These are phyloP conservation scores for Spodoptera frugiperda DNA, from an alignment of 1,140 invertebrate genomes.

Conservation along the genomic window DNA sequence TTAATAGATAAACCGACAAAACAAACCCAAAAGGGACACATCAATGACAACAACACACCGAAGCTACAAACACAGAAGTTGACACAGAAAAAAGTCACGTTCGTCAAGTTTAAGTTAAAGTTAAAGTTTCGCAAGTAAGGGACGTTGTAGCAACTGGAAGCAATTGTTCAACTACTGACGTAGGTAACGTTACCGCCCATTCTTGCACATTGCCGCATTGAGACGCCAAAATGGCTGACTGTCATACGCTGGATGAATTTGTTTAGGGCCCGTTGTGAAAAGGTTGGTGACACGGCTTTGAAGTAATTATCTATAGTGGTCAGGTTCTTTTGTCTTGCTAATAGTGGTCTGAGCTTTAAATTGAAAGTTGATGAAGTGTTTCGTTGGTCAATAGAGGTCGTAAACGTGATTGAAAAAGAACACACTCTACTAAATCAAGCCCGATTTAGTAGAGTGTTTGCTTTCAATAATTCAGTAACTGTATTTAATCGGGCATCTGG, in stretches of 20 bases:
- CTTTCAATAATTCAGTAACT: too few species aligned
- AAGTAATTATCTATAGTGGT: background rate
- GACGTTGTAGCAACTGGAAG: conserved; percentile 8
- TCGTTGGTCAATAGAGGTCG: too few species aligned
- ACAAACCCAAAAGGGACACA: background rate
- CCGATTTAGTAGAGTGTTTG: too few species aligned
- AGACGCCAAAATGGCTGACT: conserved; percentile 1
- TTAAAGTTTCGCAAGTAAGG: conserved; percentile 22
- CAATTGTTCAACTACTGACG: conserved; percentile 11
- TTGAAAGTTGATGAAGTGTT: too few species aligned
- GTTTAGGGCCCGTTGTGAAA: background rate
- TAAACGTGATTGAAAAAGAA: too few species aligned
- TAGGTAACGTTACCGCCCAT: conserved; percentile 1
- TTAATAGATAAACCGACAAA: background rate
- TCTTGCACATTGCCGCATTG: conserved; percentile 24
- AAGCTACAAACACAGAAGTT: background rate
- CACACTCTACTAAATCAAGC: too few species aligned
- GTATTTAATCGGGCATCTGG: too few species aligned
- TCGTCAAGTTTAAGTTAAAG: background rate
- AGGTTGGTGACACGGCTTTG: background rate
- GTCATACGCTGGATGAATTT: conserved; percentile 2
- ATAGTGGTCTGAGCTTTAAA: background rate
- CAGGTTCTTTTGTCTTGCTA: background rate
- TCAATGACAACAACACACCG: background rate
- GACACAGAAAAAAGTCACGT: conserved; percentile 31